Evolutionary conservation across 2,888 invertebrate genomes (phyloP).

Genomic region (Fragum whitleyi): DNA sequence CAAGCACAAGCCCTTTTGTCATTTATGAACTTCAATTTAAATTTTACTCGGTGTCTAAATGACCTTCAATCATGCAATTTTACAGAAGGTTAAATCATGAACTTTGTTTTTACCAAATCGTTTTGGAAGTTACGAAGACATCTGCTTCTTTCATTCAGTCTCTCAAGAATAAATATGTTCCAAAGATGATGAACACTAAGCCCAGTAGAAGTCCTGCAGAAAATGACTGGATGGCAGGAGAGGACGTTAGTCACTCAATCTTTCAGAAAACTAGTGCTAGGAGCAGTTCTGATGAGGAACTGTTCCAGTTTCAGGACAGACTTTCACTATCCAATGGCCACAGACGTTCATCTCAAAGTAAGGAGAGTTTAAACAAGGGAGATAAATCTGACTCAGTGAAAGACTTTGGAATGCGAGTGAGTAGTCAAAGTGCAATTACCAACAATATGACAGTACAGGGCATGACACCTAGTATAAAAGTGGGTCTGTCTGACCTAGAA

Average conservation of each 20-base stretch:
- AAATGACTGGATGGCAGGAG: slow-evolving; percentile 53
- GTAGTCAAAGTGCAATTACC: slow-evolving; percentile 71
- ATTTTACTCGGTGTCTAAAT: no score
- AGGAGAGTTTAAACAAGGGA: slow-evolving; percentile 36
- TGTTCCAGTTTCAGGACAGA: slow-evolving; percentile 51
- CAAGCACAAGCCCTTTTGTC: no score
- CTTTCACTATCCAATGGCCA: slow-evolving; percentile 45
- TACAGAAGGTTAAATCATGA: no score
- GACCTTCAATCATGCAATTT: no score
- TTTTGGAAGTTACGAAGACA: no score
- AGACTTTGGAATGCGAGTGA: slow-evolving; percentile 35
- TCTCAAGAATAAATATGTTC: slow-evolving; percentile 50
- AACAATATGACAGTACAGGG: slow-evolving; percentile 83
- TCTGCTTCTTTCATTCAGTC: slow-evolving; percentile 52
- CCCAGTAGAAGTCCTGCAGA: slow-evolving; percentile 9
- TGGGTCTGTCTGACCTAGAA: slow-evolving; percentile 81
- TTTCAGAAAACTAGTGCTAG: slow-evolving; percentile 74
- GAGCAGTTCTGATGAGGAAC: slow-evolving; percentile 75
- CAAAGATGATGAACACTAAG: slow-evolving; percentile 47
- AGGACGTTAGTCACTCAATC: slow-evolving; percentile 73
- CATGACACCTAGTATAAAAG: slow-evolving; percentile 77
- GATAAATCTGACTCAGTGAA: slow-evolving; percentile 40
- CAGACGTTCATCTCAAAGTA: slow-evolving; percentile 26
- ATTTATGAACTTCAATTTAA: no score
- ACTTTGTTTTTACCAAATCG: no score